These are phyloP conservation scores for Capromys pilorides DNA, from an alignment of 2,797 vertebrate genomes.

Conservation along the genomic window DNA sequence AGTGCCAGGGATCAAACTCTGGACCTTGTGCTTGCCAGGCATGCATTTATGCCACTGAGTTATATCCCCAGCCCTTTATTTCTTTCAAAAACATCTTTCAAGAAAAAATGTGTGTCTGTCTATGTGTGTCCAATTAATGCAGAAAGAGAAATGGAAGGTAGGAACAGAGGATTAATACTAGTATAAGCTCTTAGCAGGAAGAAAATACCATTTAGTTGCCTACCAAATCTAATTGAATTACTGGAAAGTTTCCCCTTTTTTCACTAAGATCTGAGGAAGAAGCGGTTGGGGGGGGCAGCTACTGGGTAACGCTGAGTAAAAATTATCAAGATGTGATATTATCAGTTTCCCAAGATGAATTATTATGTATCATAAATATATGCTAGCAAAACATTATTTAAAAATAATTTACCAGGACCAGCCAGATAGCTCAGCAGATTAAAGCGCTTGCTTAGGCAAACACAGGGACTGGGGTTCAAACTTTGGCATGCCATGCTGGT, in stretches of 20 bases:
- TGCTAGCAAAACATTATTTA: no score
- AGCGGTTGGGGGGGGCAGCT: not conserved
- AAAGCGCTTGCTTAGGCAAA: no score
- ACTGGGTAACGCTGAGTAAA: not conserved
- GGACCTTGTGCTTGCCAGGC: no score
- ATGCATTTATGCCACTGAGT: no score
- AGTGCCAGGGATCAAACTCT: no score
- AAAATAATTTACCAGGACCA: no score
- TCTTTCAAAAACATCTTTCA: no score
- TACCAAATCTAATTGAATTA: conserved; percentile 43
- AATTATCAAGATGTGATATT: not conserved
- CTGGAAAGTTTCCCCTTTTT: conserved; percentile 6
- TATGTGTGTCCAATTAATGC: not conserved
- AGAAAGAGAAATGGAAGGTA: not conserved
- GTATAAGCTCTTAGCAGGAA: not conserved
- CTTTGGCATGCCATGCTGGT: no score
- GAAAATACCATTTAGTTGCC: conserved; percentile 25
- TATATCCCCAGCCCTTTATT: no score
- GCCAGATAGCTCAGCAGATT: no score
- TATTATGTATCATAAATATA: not conserved
- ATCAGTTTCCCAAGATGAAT: not conserved
- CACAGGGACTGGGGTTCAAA: no score
- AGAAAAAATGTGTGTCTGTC: no score
- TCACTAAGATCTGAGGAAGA: not conserved
- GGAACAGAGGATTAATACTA: not conserved